Percentiles rank a stretch among this genome's conserved stretches.
Conservation (phyloP, 2,113 vertebrate genomes). For the Misgurnus anguillicaudatus region DNA sequence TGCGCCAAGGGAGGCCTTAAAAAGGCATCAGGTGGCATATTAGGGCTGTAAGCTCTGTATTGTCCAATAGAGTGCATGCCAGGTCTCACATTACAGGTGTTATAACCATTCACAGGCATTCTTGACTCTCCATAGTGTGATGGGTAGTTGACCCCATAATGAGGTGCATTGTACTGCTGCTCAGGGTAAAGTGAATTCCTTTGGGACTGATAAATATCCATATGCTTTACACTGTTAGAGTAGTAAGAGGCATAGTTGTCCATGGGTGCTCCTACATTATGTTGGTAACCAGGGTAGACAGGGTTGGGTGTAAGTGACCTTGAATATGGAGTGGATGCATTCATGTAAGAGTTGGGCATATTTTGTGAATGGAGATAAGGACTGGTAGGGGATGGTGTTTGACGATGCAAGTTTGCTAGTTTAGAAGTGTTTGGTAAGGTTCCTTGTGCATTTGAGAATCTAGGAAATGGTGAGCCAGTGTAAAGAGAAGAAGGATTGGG, state of each 20-base stretch:
- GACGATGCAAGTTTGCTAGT: slow-evolving; percentile 73
- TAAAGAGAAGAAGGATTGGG: slow-evolving; percentile 72
- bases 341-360: slow-evolving; percentile 80
- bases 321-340: slow-evolving; percentile 79
- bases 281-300: slow-evolving; percentile 84
- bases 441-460: slow-evolving; percentile 74
- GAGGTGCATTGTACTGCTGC: slow-evolving; percentile 81
- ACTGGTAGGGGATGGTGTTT: slow-evolving; percentile 75
- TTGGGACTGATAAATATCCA: slow-evolving; percentile 85
- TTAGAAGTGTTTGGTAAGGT: slow-evolving; percentile 81
- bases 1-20: slow-evolving; percentile 74
- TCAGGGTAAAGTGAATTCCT: slow-evolving; percentile 83
- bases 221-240: slow-evolving; percentile 81
- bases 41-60: slow-evolving; percentile 75
- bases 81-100: slow-evolving; percentile 75
- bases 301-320: slow-evolving; percentile 75
- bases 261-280: slow-evolving; percentile 83
- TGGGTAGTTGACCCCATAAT: slow-evolving; percentile 82
- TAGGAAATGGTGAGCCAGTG: slow-evolving; percentile 75
- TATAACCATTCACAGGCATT: slow-evolving; percentile 84
- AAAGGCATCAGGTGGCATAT: slow-evolving; percentile 74
- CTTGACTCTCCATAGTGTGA: slow-evolving; percentile 82
- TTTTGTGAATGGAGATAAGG: slow-evolving; percentile 80
- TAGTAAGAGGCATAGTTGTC: slow-evolving; percentile 84
- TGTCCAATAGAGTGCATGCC: slow-evolving; percentile 73